A percentile compares a stretch with the other conserved stretches of the same genome.
These are phyloP conservation scores for Thymallus thymallus DNA, from an alignment of 2,113 vertebrate species.

Conservation along the genomic window DNA sequence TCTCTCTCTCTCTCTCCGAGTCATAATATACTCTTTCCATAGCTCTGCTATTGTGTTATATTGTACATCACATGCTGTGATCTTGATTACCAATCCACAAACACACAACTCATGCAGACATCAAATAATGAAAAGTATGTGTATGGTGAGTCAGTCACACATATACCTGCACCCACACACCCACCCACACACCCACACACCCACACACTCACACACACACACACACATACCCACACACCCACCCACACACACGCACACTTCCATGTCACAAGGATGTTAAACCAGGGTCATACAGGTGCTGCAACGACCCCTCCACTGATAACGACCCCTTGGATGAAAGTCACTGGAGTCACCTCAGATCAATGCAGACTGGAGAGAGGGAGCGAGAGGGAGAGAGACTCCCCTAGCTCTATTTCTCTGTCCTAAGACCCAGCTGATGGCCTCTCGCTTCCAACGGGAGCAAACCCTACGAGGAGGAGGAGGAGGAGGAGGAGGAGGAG, in stretches of 20 bases:
- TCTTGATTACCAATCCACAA: neutral
- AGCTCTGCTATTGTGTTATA: too few species aligned
- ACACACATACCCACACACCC: neutral
- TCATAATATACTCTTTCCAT: too few species aligned
- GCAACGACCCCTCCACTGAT: neutral
- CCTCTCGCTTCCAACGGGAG: neutral
- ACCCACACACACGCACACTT: neutral
- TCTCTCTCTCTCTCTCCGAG: too few species aligned
- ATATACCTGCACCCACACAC: slow-evolving; percentile 1
- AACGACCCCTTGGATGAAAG: slow-evolving; percentile 39
- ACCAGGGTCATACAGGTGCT: neutral
- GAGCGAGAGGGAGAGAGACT: neutral
- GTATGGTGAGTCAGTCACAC: neutral
- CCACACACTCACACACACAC: neutral
- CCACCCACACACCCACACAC: neutral
- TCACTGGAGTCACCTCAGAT: slow-evolving; percentile 48
- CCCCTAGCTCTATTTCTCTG: neutral
- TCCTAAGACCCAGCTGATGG: neutral
- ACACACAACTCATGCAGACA: neutral
- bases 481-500: slow-evolving; percentile 11
- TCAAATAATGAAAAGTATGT: too few species aligned
- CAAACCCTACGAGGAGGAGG: neutral
- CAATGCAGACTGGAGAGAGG: slow-evolving; percentile 19
- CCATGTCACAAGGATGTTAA: slow-evolving; percentile 1
- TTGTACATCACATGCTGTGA: too few species aligned